These are phyloP conservation scores for Chrysodeixis includens DNA, from an alignment of 2,888 invertebrate species.

Conservation along the genomic window DNA sequence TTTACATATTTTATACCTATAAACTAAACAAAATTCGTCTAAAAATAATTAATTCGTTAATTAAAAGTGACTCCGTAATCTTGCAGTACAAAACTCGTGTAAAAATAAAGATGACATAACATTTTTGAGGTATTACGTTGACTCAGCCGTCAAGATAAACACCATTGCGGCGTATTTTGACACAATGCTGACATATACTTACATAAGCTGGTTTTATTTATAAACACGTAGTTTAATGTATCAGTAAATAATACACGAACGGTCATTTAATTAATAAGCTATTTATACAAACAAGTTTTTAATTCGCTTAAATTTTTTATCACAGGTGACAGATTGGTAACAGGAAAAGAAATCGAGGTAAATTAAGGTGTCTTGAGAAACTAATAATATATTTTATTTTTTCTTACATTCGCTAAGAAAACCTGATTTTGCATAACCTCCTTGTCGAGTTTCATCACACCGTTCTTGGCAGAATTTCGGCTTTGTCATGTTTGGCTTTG, in stretches of 20 bases:
- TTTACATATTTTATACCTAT: constrained; percentile 4
- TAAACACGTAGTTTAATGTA: constrained; percentile 53
- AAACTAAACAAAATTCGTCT: constrained; percentile 30
- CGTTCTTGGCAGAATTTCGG: constrained; percentile 27
- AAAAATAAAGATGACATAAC: constrained; percentile 31
- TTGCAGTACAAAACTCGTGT: not conserved
- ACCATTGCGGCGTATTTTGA: constrained; percentile 42
- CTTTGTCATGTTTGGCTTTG: constrained; percentile 10
- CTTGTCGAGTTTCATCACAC: constrained; percentile 30
- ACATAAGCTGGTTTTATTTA: constrained; percentile 56
- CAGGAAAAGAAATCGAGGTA: constrained; percentile 74
- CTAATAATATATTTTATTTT: constrained; percentile 52
- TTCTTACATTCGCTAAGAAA: constrained; percentile 38
- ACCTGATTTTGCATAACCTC: constrained; percentile 27
- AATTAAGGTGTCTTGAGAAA: constrained; percentile 57
- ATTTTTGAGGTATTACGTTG: constrained; percentile 30
- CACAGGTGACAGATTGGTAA: constrained; percentile 61
- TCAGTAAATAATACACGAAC: constrained; percentile 51
- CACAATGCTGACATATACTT: constrained; percentile 33
- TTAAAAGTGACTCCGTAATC: not conserved
- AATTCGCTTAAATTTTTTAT: constrained; percentile 59
- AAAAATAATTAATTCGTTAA: constrained; percentile 25
- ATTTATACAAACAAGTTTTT: constrained; percentile 61
- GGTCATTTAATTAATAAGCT: constrained; percentile 62
- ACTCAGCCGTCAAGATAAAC: constrained; percentile 30